Conservation (phyloP, 2,113 vertebrate species). For the Melanostigma gelatinosum region DNA sequence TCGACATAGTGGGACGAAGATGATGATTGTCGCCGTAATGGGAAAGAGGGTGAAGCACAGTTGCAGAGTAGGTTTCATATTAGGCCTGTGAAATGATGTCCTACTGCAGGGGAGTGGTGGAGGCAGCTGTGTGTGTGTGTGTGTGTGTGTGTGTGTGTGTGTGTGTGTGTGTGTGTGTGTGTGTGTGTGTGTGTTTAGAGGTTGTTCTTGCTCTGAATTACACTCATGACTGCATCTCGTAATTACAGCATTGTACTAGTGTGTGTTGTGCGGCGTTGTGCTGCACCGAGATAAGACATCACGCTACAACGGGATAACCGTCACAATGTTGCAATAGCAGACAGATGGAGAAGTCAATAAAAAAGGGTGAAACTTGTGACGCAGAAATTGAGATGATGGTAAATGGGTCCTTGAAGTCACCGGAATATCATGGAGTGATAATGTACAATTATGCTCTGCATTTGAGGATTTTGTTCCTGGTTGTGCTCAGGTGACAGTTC, state of each 20-base stretch:
- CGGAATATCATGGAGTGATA: neutral
- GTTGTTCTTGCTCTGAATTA: neutral
- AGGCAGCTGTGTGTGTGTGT: neutral
- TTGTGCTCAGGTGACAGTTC: neutral
- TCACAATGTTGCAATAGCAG: constrained; percentile 6
- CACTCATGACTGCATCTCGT: neutral
- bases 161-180: neutral
- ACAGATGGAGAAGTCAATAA: constrained; percentile 4
- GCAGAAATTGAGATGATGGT: neutral
- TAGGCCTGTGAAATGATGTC: constrained; percentile 58
- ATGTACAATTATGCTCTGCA: neutral
- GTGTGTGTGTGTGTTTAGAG: neutral
- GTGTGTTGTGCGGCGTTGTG: neutral
- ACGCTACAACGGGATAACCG: constrained; percentile 22
- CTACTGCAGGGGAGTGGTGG: constrained; percentile 34
- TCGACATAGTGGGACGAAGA: constrained; percentile 56
- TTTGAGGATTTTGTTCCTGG: neutral
- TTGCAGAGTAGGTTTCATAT: constrained; percentile 61
- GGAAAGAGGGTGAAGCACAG: constrained; percentile 62
- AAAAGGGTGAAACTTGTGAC: neutral
- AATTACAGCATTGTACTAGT: constrained; percentile 1
- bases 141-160: neutral
- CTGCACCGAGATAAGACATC: neutral
- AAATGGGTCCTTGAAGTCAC: neutral
- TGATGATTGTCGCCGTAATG: constrained; percentile 69